Base-by-base conservation (phyloP, 1,140 invertebrate species). In the Drosophila guanche region DNA sequence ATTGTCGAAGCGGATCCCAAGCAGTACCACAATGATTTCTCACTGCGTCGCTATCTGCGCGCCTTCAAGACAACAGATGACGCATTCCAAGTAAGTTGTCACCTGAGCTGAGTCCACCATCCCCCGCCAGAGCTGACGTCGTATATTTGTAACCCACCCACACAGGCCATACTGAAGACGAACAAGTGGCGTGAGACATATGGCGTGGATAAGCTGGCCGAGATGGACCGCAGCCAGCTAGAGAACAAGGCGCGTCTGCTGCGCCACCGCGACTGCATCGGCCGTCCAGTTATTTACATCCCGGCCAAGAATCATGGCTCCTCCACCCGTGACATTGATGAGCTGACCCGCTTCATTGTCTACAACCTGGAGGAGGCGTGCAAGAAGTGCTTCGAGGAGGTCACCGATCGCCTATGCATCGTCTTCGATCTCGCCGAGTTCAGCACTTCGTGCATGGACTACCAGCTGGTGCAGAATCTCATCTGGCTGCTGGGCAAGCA, bases 111-210 rank as follows among this genome's bases (percentile, higher is more conserved):
- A 12, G 22, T 25, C 22, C 45, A n/a, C 42, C 8, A 20, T 20
- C 6, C 71, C 43, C 53, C 60, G 46, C 10, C 10, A 37, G 33
- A 37, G 33, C 33, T 37, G 10, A 37, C 4, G 10, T 37, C 3
- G 10, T 12, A 12, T 55, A 6, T 55, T 58, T 52, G 8, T 20
- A 20, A 50, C 43, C 53, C 56, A 41, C 60, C 41, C 6, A 25
- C 27, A 4, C 42, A 95, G 94, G 94, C 94, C 54, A 93, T 96
- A 72, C 85, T 96, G 43, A 96, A 96, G 92, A 95, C 95, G 48
- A 96, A 96, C 89, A 95, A 95, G 91, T 96, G 95, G 95, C 93
- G 95, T 66, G 92, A 92, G 45, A 94, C 95, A 68, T 96, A 95
- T 92, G 94, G 94, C 60, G 95, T 95, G 7, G 90, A 91, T 22